A percentile compares a stretch with the other conserved stretches of the same genome.
phyloP scores from a whole-genome alignment of 2,113 vertebrate genomes.

The Notechis scutatus region DNA sequence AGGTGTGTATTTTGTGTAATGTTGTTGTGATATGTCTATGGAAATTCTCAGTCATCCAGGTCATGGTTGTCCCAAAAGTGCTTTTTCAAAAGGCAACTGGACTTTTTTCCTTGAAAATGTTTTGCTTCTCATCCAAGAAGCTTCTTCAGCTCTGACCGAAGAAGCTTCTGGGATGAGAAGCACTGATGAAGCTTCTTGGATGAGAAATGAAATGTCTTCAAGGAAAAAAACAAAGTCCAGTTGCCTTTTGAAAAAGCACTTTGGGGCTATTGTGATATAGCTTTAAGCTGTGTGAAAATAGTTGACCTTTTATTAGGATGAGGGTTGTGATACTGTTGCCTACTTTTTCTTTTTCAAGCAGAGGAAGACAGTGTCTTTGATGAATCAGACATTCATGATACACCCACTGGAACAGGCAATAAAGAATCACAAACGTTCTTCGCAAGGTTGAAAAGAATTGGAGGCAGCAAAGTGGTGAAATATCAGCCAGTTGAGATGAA shows the following conservation, averaged over 20 bases:
- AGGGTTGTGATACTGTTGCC: slow-evolving; percentile 32
- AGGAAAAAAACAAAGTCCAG: background rate
- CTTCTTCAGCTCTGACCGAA: background rate
- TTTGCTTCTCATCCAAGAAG: background rate
- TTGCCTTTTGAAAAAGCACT: background rate
- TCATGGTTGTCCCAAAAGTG: background rate
- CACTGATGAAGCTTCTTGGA: background rate
- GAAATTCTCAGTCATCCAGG: background rate
- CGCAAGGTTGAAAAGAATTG: slow-evolving; percentile 96
- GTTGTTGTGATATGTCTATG: background rate
- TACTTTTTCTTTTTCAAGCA: slow-evolving; percentile 66
- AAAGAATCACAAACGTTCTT: slow-evolving; percentile 99
- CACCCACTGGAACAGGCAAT: slow-evolving; percentile 91
- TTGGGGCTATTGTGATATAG: background rate
- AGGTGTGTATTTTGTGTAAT: background rate
- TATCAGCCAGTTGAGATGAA: slow-evolving; percentile 98
- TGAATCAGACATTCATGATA: slow-evolving; percentile 98
- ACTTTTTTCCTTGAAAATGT: background rate
- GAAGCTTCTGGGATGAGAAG: background rate
- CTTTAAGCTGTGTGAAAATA: slow-evolving; percentile 10
- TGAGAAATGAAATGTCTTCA: background rate
- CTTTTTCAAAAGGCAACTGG: background rate
- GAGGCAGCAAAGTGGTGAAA: slow-evolving; percentile 97
- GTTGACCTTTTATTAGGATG: slow-evolving; percentile 6
- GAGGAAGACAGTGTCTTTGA: slow-evolving; percentile 99